These are phyloP conservation scores for Ptilodon capucinus DNA, from an alignment of 2,888 invertebrate genomes.

Conservation along the genomic window DNA sequence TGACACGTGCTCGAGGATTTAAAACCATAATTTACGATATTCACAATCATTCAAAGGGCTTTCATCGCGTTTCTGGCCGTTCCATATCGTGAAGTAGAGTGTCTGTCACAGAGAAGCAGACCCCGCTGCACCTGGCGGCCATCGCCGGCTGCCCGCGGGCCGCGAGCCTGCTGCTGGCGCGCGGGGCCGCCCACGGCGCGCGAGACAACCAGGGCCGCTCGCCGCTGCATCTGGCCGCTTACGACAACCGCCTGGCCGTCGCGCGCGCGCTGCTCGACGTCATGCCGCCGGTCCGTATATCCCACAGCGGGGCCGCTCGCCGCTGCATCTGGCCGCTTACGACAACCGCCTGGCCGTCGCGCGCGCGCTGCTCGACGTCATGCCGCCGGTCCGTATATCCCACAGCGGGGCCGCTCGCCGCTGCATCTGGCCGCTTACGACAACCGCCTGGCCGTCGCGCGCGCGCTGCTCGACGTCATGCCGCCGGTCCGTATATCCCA, in stretches of 20 bases:
- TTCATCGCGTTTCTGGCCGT: no score
- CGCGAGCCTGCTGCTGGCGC: constrained; percentile 34
- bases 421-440: constrained; percentile 67
- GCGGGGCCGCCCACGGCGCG: constrained; percentile 43
- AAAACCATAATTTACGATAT: no score
- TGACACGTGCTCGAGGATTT: no score
- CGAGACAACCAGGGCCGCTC: constrained; percentile 56
- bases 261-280: constrained; percentile 37
- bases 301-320: constrained; percentile 58
- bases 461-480: constrained; percentile 37
- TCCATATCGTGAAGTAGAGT: no score
- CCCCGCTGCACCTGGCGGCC: constrained; percentile 61
- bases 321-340: constrained; percentile 66
- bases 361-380: constrained; percentile 35
- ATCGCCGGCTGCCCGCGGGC: constrained; percentile 37
- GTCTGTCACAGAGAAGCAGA: constrained; percentile 51
- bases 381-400: constrained; percentile 34
- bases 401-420: constrained; percentile 59
- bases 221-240: constrained; percentile 66
- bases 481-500: constrained; percentile 34
- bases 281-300: constrained; percentile 33
- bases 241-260: constrained; percentile 46
- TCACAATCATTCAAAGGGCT: no score
- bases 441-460: constrained; percentile 38
- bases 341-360: constrained; percentile 45